Evolutionary conservation across 92 coral and sea anemone genomes (phyloP).

Genomic region (Diadumene lineata): DNA sequence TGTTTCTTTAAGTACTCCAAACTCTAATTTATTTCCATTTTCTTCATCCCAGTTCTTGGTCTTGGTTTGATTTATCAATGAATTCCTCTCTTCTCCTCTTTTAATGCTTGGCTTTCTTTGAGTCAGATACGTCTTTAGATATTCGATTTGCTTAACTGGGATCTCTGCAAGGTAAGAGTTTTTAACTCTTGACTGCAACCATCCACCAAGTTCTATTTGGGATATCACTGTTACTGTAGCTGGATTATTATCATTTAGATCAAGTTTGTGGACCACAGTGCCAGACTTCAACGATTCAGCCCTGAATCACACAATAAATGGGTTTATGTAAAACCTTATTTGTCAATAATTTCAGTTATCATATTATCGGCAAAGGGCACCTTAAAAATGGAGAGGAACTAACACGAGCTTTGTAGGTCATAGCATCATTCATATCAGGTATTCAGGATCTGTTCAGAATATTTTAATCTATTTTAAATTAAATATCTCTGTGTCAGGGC

Average conservation of each 20-base stretch:
- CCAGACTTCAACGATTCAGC: constrained; percentile 81
- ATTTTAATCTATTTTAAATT: too few species aligned
- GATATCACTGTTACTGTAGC: constrained; percentile 68
- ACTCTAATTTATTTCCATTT: not conserved
- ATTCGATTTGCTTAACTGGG: constrained; percentile 67
- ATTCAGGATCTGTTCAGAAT: too few species aligned
- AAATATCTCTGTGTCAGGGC: too few species aligned
- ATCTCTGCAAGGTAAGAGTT: constrained; percentile 69
- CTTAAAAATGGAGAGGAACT: too few species aligned
- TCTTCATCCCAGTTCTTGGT: not conserved
- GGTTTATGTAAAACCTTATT: too few species aligned
- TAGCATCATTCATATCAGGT: too few species aligned
- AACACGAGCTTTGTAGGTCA: too few species aligned
- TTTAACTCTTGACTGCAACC: constrained; percentile 69
- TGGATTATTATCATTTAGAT: constrained; percentile 65
- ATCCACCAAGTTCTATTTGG: constrained; percentile 76
- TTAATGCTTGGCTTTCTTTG: constrained; percentile 32
- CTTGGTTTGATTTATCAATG: not conserved
- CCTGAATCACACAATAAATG: constrained; percentile 19
- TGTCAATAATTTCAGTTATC: too few species aligned
- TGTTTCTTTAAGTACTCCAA: not conserved
- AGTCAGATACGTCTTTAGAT: constrained; percentile 65
- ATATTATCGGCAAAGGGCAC: too few species aligned
- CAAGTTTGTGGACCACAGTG: constrained; percentile 70
- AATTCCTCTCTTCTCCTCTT: too few species aligned